These are phyloP conservation scores for human DNA, from an alignment of 2,113 vertebrate species.

Conservation along the genomic window DNA sequence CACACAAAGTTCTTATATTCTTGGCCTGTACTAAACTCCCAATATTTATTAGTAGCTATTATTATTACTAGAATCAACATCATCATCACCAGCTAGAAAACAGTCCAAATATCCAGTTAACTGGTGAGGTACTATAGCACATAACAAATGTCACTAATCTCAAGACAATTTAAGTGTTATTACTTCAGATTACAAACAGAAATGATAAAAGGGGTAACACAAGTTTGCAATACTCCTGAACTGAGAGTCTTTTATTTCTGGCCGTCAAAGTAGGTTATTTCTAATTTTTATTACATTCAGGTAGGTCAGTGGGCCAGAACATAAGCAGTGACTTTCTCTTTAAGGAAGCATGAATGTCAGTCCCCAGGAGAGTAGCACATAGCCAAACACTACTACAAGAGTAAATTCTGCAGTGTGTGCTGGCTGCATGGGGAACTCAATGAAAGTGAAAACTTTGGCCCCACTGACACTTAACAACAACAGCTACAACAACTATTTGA, in stretches of 20 bases:
- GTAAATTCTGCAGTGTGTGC: background rate
- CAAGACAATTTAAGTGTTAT: background rate
- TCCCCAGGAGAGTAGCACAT: rapidly evolving
- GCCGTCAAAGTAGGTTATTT: background rate
- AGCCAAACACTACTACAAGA: background rate
- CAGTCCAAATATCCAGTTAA: background rate
- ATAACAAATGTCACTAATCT: background rate
- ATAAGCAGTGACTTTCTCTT: background rate
- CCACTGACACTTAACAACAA: background rate
- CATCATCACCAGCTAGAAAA: background rate
- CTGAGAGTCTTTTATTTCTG: slow-evolving; percentile 1
- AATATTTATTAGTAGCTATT: background rate
- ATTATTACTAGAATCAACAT: background rate
- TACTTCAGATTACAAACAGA: background rate
- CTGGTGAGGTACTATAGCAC: background rate
- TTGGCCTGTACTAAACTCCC: background rate
- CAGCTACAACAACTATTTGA: background rate
- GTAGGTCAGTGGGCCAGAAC: background rate
- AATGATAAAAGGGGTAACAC: background rate
- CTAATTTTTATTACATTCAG: background rate
- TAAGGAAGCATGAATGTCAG: background rate
- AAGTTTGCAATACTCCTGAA: background rate
- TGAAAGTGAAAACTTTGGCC: background rate
- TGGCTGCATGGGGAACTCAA: background rate
- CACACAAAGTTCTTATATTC: background rate